These are phyloP conservation scores for Mus spretus DNA, from an alignment of 2,797 vertebrate species.

Conservation along the genomic window DNA sequence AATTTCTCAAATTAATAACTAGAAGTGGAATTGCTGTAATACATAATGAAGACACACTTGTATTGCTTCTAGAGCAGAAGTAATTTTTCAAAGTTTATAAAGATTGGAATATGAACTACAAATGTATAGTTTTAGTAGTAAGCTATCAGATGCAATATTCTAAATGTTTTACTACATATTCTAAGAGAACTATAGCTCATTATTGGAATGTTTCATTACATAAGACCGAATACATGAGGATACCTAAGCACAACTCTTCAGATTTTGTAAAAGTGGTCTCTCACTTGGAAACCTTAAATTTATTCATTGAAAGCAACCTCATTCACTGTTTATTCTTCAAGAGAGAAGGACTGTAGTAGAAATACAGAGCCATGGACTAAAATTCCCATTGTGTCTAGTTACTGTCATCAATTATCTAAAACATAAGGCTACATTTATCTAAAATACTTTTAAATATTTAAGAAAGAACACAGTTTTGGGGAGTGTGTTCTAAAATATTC, in stretches of 20 bases:
- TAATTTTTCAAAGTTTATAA: background rate
- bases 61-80: background rate
- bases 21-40: background rate
- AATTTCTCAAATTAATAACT: background rate
- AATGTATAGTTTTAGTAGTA: constrained; percentile 8
- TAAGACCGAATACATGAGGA: background rate
- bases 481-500: background rate
- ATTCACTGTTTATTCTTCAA: background rate
- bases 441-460: background rate
- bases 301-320: background rate
- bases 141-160: background rate
- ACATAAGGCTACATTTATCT: background rate
- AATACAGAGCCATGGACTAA: background rate
- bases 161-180: constrained; percentile 2
- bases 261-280: background rate
- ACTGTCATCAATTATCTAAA: background rate
- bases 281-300: constrained; percentile 47
- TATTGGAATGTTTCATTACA: background rate
- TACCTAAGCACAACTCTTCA: background rate
- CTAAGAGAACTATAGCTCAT: background rate
- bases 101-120: background rate
- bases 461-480: background rate
- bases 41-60: background rate
- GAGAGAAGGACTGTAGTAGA: background rate
- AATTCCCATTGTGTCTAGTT: background rate